phyloP scores from a whole-genome alignment of 2,113 vertebrate genomes.

The Hemichromis elongatus region DNA sequence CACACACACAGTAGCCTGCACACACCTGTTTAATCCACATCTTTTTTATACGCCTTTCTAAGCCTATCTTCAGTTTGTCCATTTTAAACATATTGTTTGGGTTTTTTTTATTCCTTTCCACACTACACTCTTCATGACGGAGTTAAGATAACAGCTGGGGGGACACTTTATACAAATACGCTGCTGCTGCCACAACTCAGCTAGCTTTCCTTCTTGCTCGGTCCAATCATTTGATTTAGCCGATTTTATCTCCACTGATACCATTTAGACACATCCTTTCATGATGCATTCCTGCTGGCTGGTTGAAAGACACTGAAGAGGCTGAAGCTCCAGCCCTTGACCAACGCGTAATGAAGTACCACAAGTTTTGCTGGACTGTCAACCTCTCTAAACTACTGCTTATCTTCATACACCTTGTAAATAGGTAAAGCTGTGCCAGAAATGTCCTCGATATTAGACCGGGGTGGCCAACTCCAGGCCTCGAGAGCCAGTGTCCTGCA shows the following conservation, averaged over 20 bases:
- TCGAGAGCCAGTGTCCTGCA: no score
- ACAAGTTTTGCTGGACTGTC: background rate
- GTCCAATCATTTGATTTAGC: background rate
- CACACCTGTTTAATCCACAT: constrained; percentile 64
- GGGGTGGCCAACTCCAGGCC: no score
- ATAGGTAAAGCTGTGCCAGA: background rate
- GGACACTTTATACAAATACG: background rate
- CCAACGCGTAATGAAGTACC: background rate
- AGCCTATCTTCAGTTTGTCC: constrained; percentile 66
- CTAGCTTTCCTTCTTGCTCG: background rate
- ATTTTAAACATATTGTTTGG: constrained; percentile 31
- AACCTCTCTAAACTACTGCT: background rate
- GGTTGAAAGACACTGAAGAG: background rate
- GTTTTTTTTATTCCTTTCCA: background rate
- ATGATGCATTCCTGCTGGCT: background rate
- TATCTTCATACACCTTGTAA: background rate
- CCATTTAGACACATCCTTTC: background rate
- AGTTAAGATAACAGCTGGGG: background rate
- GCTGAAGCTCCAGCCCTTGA: background rate
- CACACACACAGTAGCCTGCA: constrained; percentile 8
- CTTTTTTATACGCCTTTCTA: constrained; percentile 56
- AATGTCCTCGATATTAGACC: background rate
- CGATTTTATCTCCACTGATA: background rate
- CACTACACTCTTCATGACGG: background rate
- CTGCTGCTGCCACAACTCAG: background rate